Conservation (phyloP, 2,797 vertebrate genomes). For the Gymnoscopelus braueri region DNA sequence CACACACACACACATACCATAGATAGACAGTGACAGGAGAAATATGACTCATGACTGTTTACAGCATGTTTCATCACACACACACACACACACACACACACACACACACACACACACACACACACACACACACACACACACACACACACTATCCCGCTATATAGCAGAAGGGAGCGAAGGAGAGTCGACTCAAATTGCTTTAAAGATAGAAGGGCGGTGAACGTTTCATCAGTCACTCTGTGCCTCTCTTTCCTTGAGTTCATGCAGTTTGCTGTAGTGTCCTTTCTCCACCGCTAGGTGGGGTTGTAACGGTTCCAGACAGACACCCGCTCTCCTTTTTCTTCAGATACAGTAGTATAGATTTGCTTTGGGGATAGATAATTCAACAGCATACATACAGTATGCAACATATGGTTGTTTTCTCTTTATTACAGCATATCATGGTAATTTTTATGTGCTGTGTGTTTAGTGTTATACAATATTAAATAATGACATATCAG, state of each 20-base stretch:
- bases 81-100: constrained; percentile 14
- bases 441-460: too few relatives aligned
- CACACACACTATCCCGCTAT: background rate
- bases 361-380: too few relatives aligned
- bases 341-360: too few relatives aligned
- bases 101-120: background rate
- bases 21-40: background rate
- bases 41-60: background rate
- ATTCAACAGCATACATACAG: too few relatives aligned
- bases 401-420: too few relatives aligned
- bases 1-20: background rate
- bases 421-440: too few relatives aligned
- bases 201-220: background rate
- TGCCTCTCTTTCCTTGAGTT: too few relatives aligned
- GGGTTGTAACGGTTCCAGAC: constrained; percentile 23
- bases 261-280: constrained; percentile 9
- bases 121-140: background rate
- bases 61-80: constrained; percentile 28
- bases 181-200: background rate
- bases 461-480: too few relatives aligned
- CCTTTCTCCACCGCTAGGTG: constrained; percentile 50
- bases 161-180: too few relatives aligned
- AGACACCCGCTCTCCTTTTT: too few relatives aligned
- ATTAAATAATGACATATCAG: too few relatives aligned
- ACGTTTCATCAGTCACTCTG: background rate